A percentile compares a stretch with the other conserved stretches of the same genome.
phyloP scores from a whole-genome alignment of 2,113 vertebrate species.

The Paramormyrops kingsleyae region DNA sequence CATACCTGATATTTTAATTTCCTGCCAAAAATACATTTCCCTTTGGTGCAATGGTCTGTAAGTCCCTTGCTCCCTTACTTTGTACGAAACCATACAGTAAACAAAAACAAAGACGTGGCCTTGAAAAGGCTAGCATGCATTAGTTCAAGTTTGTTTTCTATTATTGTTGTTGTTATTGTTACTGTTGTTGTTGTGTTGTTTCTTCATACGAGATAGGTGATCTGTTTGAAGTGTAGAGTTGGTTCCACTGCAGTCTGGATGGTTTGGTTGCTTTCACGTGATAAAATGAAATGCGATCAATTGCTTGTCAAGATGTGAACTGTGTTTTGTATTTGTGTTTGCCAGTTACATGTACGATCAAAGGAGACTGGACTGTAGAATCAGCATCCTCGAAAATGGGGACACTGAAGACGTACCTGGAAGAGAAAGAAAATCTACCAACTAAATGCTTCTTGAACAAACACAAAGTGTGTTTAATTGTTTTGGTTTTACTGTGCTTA shows the following conservation, averaged over 20 bases:
- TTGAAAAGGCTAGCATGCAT: neutral
- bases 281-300: neutral
- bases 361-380: neutral
- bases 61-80: constrained; percentile 12
- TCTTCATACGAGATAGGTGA: neutral
- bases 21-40: constrained; percentile 3
- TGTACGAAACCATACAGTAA: constrained; percentile 12
- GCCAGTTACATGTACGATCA: neutral
- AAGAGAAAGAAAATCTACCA: neutral
- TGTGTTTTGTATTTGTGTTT: neutral
- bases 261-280: neutral
- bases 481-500: neutral
- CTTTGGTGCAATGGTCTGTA: neutral
- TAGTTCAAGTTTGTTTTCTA: neutral
- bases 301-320: neutral
- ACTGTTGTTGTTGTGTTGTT: neutral
- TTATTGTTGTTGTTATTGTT: neutral
- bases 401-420: neutral
- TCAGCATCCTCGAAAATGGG: neutral
- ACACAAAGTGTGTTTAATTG: neutral
- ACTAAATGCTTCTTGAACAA: neutral
- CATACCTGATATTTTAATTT: neutral
- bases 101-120: neutral
- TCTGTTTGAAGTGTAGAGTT: neutral
- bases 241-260: neutral